These are phyloP conservation scores for Otis tarda DNA, from an alignment of 2,113 vertebrate genomes.

Conservation along the genomic window DNA sequence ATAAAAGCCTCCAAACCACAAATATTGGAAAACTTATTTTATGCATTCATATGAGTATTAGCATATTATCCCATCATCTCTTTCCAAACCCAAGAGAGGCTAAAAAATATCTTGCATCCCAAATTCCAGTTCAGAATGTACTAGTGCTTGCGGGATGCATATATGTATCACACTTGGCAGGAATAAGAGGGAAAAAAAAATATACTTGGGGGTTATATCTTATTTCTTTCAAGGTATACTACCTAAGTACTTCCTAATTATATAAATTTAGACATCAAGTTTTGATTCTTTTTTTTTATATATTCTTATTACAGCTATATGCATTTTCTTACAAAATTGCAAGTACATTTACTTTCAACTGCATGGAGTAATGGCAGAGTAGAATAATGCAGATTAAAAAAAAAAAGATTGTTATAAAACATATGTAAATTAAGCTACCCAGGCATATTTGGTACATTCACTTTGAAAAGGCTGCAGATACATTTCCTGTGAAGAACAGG, in stretches of 20 bases:
- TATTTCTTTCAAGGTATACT: background rate
- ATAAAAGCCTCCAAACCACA: background rate
- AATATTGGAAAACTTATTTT: background rate
- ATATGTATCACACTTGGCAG: background rate
- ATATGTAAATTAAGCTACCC: background rate
- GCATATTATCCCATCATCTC: background rate
- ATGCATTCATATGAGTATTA: background rate
- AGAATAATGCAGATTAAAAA: background rate
- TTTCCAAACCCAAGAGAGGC: background rate
- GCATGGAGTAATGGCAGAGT: background rate
- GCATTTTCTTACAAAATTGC: background rate
- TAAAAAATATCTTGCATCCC: background rate
- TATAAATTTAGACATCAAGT: background rate
- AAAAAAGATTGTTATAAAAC: background rate
- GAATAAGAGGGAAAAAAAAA: background rate
- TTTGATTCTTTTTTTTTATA: rapidly evolving
- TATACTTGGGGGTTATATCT: background rate
- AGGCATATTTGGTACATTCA: background rate
- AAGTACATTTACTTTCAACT: background rate
- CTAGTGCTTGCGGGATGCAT: background rate
- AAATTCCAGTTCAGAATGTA: background rate
- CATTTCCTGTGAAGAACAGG: background rate
- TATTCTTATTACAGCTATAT: background rate
- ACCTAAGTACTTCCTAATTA: background rate
- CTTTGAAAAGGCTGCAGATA: background rate